These are phyloP conservation scores for Antidorcas marsupialis DNA, from an alignment of 2,113 vertebrate species.

Conservation along the genomic window DNA sequence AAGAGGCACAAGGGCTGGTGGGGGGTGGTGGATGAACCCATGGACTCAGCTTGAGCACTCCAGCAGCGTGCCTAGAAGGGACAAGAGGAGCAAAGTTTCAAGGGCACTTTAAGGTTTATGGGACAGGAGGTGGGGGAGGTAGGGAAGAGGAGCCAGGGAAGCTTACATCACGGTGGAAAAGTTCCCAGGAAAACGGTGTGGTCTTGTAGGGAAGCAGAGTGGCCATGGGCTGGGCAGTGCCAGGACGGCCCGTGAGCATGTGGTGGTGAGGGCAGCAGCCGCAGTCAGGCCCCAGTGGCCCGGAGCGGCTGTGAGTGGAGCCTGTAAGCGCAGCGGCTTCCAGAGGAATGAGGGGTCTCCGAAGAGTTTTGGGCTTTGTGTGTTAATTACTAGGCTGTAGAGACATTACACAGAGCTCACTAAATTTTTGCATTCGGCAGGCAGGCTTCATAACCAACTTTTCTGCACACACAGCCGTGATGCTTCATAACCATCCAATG, in stretches of 20 bases:
- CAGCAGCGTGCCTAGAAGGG: fast-evolving
- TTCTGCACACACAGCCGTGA: neutral
- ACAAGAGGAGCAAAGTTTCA: neutral
- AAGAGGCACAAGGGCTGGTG: neutral
- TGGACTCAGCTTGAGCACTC: neutral
- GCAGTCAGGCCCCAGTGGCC: neutral
- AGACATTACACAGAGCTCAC: neutral
- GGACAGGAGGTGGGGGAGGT: neutral
- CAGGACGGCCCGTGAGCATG: neutral
- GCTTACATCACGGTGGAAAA: neutral
- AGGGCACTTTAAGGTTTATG: neutral
- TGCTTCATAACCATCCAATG: fast-evolving
- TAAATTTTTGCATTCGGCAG: neutral
- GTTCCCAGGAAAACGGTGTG: neutral
- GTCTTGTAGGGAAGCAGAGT: neutral
- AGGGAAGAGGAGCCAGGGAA: neutral
- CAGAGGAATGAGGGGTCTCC: neutral
- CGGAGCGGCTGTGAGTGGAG: no score
- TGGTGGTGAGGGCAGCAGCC: neutral
- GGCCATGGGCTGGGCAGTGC: neutral
- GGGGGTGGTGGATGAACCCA: neutral
- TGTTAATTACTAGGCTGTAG: neutral
- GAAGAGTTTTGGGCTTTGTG: neutral
- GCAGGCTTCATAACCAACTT: neutral
- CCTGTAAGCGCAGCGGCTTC: neutral